Evolutionary conservation across 2,113 vertebrate genomes (phyloP), one percentile per base, ranked within the genome.

Genomic region (Cranoglanis bouderius): DNA sequence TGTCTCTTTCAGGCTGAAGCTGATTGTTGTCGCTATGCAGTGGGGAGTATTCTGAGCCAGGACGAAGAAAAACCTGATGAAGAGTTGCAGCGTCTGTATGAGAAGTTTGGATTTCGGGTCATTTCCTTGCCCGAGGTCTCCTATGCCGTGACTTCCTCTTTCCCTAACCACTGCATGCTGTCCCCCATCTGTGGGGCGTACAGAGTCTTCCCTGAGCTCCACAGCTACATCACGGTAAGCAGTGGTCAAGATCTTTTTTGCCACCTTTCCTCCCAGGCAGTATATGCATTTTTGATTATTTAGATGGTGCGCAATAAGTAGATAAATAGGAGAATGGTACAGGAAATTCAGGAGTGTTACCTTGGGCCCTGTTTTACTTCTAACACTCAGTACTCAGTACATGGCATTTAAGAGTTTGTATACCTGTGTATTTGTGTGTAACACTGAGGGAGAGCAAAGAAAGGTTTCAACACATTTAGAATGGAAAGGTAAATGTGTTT

Each of bases 31-130:
- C 88, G 90, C 26, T 90, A 89, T 40, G 86, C 77, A 51, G 89
- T 98, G 2, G 98, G 98, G 92, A 96, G 96, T 89, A 97, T 99
- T 91, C 93, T 99, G 91, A 97, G 97, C 0, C 97, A 99, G 90
- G 97, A 97, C 1, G 96, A 97, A 0, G 93, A 93, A 18, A 90
- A 96, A 46, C 96, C 96, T 0, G 95, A 96, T 0, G 94, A 96
- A 57, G 96, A 97, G 87, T 94, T 98, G 88, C 90, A 97, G 85
- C 94, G 94, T 40, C 94, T 94, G 88, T 99, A 96, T 77, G 95
- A 97, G 94, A 97, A 96, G 86, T 97, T 95, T 14, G 97, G 97
- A 92, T 99, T 98, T 93, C 96, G 96, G 91, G 93, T 99, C 67
- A 97, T 97, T 92, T 96, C 96, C 90, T 98, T 99, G 91, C 97